These are phyloP conservation scores for Ashinkailepas kermadecensis DNA, from an alignment of 2,888 invertebrate species.

Conservation along the genomic window DNA sequence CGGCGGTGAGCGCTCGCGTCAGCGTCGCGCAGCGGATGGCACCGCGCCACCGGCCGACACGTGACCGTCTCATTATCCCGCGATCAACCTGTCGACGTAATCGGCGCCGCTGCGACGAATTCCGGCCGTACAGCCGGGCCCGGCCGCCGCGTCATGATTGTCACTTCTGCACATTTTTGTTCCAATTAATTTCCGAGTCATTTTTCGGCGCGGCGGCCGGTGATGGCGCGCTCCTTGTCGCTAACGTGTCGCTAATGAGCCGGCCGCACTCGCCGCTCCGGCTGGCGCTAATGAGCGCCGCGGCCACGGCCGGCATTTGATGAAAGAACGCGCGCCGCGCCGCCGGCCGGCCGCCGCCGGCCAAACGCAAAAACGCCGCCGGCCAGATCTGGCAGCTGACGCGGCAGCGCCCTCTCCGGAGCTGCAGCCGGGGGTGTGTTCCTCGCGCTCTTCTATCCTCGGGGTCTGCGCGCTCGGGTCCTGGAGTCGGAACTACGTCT, in stretches of 20 bases:
- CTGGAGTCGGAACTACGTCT: no score
- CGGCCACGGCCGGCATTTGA: neutral
- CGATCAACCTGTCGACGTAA: conserved; percentile 2
- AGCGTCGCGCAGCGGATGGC: neutral
- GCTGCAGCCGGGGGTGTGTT: no score
- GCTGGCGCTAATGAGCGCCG: neutral
- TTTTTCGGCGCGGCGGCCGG: neutral
- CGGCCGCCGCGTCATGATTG: conserved; percentile 6
- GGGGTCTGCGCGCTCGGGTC: no score
- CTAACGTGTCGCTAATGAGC: neutral
- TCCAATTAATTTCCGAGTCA: neutral
- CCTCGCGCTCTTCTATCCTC: no score
- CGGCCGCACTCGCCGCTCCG: neutral
- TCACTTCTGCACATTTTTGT: conserved; percentile 19
- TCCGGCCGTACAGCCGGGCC: neutral
- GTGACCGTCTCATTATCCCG: neutral
- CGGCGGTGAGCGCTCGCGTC: no score
- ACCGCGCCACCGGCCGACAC: neutral
- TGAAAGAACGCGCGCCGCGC: neutral
- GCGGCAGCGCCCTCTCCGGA: no score
- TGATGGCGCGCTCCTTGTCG: neutral
- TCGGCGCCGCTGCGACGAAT: no score
- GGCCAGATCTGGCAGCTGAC: no score
- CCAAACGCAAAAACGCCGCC: no score
- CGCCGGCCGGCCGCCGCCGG: no score